Evolutionary conservation across 35 echinoderm and acorn worm genomes (phyloP).

Genomic region (Nesometra sesokonis): DNA sequence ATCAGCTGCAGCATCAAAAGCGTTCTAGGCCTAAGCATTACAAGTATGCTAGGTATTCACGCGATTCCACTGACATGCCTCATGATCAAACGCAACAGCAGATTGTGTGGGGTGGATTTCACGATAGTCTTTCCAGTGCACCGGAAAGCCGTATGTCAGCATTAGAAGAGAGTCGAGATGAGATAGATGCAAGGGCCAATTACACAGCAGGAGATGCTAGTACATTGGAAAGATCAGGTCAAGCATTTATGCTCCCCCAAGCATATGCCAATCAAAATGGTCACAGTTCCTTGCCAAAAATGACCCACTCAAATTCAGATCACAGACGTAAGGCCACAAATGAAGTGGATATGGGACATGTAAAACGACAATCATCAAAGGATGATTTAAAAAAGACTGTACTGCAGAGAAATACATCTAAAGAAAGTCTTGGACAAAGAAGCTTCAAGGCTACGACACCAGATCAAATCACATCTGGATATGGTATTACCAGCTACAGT

Average conservation of each 20-base stretch:
- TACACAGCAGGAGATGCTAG: background rate
- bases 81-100: background rate
- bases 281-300: background rate
- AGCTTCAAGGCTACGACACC: background rate
- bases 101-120: background rate
- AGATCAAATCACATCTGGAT: background rate
- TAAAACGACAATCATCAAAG: background rate
- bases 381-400: background rate
- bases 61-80: conserved; percentile 44
- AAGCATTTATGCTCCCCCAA: background rate
- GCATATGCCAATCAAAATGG: background rate
- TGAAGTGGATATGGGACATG: background rate
- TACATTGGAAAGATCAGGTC: background rate
- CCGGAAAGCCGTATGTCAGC: background rate
- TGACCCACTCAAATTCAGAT: background rate
- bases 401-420: background rate
- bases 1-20: conserved; percentile 52
- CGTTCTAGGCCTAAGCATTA: conserved; percentile 52
- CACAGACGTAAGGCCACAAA: background rate
- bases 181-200: background rate
- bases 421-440: background rate
- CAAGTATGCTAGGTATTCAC: conserved; percentile 61
- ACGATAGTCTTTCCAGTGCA: background rate
- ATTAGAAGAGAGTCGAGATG: background rate
- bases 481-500: background rate